Percentiles rank a stretch among this genome's conserved stretches.
Evolutionary conservation across 2,797 vertebrate species (phyloP).

Genomic region (Salarias fasciatus): DNA sequence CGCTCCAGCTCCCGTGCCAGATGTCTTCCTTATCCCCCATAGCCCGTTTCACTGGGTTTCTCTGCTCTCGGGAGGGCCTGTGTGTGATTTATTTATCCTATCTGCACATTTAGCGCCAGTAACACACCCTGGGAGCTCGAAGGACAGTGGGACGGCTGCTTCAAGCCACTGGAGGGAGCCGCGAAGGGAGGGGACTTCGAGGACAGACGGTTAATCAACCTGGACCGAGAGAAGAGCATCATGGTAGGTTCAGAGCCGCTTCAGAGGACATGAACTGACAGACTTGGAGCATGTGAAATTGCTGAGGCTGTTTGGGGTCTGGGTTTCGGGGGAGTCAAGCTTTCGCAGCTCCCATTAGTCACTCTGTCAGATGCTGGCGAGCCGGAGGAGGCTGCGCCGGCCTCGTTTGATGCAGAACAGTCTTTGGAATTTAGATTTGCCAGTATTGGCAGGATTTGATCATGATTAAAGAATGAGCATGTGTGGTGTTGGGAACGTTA

Average conservation of each 20-base stretch:
- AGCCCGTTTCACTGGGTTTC: constrained; percentile 51
- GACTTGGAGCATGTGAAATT: constrained; percentile 1
- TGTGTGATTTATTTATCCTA: constrained; percentile 77
- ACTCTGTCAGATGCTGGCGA: constrained; percentile 60
- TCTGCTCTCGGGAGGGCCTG: constrained; percentile 55
- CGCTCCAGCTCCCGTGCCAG: constrained; percentile 55
- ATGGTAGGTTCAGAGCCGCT: constrained; percentile 16
- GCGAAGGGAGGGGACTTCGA: constrained; percentile 38
- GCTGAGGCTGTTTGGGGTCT: constrained; percentile 46
- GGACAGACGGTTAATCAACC: constrained; percentile 50
- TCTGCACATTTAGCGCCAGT: constrained; percentile 63
- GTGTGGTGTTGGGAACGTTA: constrained; percentile 60
- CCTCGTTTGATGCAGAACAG: constrained; percentile 50
- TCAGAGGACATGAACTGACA: constrained; percentile 17
- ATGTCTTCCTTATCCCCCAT: constrained; percentile 71
- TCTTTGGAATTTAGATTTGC: constrained; percentile 66
- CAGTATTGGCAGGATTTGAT: constrained; percentile 68
- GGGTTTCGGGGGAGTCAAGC: constrained; percentile 25
- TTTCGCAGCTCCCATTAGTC: constrained; percentile 56
- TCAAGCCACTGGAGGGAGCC: constrained; percentile 32
- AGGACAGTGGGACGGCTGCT: constrained; percentile 51
- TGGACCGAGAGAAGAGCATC: constrained; percentile 38
- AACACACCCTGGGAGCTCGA: constrained; percentile 60
- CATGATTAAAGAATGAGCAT: constrained; percentile 76
- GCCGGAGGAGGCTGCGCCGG: constrained; percentile 28